Evolutionary conservation across 1,140 invertebrate genomes (phyloP), one percentile per base, ranked within the genome.

Genomic region (Rhagoletis pomonella): DNA sequence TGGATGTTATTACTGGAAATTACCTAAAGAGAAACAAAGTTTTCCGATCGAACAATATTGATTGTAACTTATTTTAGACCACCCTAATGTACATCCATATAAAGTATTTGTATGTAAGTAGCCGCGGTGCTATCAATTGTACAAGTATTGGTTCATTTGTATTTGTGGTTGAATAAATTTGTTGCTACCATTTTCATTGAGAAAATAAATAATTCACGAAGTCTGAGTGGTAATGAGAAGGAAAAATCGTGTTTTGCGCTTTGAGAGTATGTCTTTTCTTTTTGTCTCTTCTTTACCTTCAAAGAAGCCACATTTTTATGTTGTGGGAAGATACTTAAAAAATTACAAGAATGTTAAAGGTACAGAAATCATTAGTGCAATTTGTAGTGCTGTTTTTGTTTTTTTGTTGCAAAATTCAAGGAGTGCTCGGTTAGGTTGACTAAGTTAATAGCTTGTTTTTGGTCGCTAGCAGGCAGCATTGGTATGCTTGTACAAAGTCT

Each of bases 191-290:
- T 81, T 81, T 81, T 81, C 73, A 81, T 81, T 81, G 73, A 81
- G 73, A 81, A 81, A 81, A 81, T 81, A 81, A 81, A 81, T 81
- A 81, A 81, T 81, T 81, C 73, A 81, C 73, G 73, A 81, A 9
- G 44, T 50, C 42, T 55, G 29, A 81, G 73, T 81, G 73, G n/a
- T n/a, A 5, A 55, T 58, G 73, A 55, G 73, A 17, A 50, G 55
- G 44, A 12, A 81, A 81, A 55, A 55, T 4, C 73, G 73, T 81
- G 69, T 55, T 58, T 47, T 81, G 73, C 19, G n/a, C 14, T 55
- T 58, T 81, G 73, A 12, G 42, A 6, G n/a, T 47, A 4, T 47
- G 1, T n/a, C 42, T 77, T 3, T 50, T 29, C 29, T 29, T 29
- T 29, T 29, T 50, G 12, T 29, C 29, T 29, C 47, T 81, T 9